These are phyloP conservation scores for Ganaspis brasiliensis DNA, from an alignment of 2,888 invertebrate species.

Conservation along the genomic window DNA sequence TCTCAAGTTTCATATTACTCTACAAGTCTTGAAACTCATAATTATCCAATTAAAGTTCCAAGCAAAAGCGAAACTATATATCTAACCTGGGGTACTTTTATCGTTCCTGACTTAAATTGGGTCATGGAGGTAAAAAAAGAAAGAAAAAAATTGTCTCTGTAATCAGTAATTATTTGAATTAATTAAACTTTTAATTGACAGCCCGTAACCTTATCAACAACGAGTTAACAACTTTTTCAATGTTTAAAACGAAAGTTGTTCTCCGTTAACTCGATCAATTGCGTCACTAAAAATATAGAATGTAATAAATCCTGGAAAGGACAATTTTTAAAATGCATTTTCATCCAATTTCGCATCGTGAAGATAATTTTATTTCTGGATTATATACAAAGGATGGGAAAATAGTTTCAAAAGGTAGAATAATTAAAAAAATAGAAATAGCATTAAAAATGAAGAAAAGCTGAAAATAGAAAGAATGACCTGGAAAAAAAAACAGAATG, in stretches of 20 bases:
- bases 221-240: conserved; percentile 17
- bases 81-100: conserved; percentile 22
- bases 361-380: too few relatives aligned
- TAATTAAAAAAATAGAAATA: too few relatives aligned
- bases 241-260: conserved; percentile 13
- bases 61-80: conserved; percentile 19
- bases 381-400: too few relatives aligned
- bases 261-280: background rate
- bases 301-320: background rate
- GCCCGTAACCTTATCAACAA: conserved; percentile 14
- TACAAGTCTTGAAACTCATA: conserved; percentile 41
- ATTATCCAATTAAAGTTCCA: conserved; percentile 39
- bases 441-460: too few relatives aligned
- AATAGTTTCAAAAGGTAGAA: too few relatives aligned
- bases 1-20: conserved; percentile 38
- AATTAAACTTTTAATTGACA: conserved; percentile 37
- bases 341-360: background rate
- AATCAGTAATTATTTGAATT: conserved; percentile 38
- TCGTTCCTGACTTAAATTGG: conserved; percentile 24
- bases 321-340: conserved; percentile 11
- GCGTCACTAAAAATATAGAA: conserved; percentile 11
- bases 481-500: too few relatives aligned
- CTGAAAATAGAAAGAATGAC: too few relatives aligned
- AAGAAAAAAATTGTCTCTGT: conserved; percentile 16
- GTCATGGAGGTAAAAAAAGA: conserved; percentile 8